Conservation (phyloP, 2,888 invertebrate genomes). For the Polydesmus complanatus region DNA sequence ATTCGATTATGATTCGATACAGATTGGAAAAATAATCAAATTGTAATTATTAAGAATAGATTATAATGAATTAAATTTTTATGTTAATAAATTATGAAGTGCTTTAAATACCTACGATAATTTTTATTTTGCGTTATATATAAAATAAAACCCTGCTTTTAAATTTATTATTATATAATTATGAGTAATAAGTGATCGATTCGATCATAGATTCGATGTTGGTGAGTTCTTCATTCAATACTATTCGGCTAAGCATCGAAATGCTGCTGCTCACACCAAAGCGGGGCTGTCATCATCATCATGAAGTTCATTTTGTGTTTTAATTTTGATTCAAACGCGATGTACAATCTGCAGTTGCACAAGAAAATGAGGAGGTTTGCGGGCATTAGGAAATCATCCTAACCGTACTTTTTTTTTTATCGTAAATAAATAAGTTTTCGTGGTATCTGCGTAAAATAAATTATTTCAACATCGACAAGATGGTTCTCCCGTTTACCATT, state of each 20-base stretch:
- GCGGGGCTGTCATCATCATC: neutral
- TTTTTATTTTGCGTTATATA: too few relatives aligned
- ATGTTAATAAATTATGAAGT: too few relatives aligned
- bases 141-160: too few relatives aligned
- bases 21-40: too few relatives aligned
- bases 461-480: slow-evolving; percentile 3
- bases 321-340: neutral
- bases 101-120: too few relatives aligned
- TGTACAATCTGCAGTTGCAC: neutral
- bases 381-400: slow-evolving; percentile 1
- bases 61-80: too few relatives aligned
- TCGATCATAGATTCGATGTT: too few relatives aligned
- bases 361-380: slow-evolving; percentile 7
- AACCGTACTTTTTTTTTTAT: neutral
- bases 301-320: neutral
- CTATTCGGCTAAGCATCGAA: neutral
- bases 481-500: slow-evolving; percentile 8
- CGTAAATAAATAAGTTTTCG: slow-evolving; percentile 3
- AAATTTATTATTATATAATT: too few relatives aligned
- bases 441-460: slow-evolving; percentile 9
- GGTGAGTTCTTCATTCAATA: too few relatives aligned
- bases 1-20: too few relatives aligned
- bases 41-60: too few relatives aligned
- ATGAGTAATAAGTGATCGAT: too few relatives aligned
- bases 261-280: neutral